Evolutionary conservation across 1,140 invertebrate species (phyloP), one percentile per base, ranked within the genome.

Genomic region (Musca domestica): DNA sequence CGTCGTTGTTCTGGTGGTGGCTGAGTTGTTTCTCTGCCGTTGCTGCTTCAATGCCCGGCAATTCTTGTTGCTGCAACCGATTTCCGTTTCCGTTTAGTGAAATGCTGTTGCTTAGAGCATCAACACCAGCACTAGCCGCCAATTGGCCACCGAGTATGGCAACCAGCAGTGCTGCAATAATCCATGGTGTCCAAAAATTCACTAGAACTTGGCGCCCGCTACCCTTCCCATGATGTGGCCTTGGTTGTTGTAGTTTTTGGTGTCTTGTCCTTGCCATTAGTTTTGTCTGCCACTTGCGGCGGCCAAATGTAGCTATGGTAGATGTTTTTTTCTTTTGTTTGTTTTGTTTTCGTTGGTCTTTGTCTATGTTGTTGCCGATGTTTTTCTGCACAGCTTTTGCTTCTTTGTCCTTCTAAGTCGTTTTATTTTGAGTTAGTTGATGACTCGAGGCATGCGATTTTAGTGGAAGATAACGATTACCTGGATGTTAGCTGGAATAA

Each of bases 211-310:
- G 56, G 19, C 20, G 56, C 27, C 34, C 6, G 12, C 6, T 41
- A 9, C 34, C 34, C 10, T 41, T 41, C 10, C 34, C 12, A 41
- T n/a, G n/a, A n/a, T 41, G 34, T 41, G 4, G 34, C n/a, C n/a
- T n/a, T 5, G 6, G 34, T 12, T 41, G 34, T 41, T 41, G 34
- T 5, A 5, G 34, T 41, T 41, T 41, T 9, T 41, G 25, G 17
- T 61, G 30, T 41, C 25, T 27, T n/a, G n/a, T n/a, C 27, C 41
- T 61, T n/a, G 56, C 56, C 56, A 61, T 61, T 61, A 61, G 27
- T 61, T 61, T 17, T 41, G 56, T 61, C 56, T 61, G 56, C 56
- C 56, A 61, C 56, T 61, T 34, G 56, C 30, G 56, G 56, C 56
- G 27, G 34, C 56, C 41, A 61, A 61, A 61, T 30, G n/a, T 19